Percentiles rank a stretch among this genome's conserved stretches.
Conservation (phyloP, 2,797 vertebrate species). For the Choloepus didactylus region DNA sequence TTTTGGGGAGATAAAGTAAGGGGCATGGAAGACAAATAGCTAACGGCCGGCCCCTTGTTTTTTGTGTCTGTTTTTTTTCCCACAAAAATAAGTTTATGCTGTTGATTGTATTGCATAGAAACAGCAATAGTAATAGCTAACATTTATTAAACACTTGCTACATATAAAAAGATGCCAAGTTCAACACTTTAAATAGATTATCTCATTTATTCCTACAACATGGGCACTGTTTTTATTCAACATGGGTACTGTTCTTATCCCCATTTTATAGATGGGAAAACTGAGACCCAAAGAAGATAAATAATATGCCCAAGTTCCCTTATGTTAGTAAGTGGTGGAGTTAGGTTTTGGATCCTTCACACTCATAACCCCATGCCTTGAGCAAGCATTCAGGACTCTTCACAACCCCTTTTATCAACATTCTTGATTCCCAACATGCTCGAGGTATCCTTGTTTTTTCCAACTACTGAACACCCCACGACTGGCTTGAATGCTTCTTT, state of each 20-base stretch:
- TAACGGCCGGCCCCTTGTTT: background rate
- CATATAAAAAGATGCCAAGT: background rate
- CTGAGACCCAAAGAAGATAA: background rate
- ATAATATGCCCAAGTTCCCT: background rate
- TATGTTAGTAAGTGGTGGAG: background rate
- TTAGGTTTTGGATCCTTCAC: too few species aligned
- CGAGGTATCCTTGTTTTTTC: background rate
- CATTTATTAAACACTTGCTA: background rate
- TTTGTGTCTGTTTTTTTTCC: background rate
- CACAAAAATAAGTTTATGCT: slow-evolving; percentile 11
- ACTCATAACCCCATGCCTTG: background rate
- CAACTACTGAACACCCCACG: background rate
- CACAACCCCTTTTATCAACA: background rate
- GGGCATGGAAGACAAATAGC: background rate
- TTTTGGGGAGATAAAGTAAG: slow-evolving; percentile 7
- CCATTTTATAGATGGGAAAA: slow-evolving; percentile 39
- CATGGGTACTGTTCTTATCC: background rate
- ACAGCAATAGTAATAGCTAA: background rate
- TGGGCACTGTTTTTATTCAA: too few species aligned
- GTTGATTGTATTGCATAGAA: background rate
- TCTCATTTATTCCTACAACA: background rate
- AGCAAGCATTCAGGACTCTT: background rate
- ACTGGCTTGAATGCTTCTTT: background rate
- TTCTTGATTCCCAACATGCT: background rate
- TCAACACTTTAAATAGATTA: background rate